Conservation (phyloP, 2,113 vertebrate species). For the Myotis davidii region DNA sequence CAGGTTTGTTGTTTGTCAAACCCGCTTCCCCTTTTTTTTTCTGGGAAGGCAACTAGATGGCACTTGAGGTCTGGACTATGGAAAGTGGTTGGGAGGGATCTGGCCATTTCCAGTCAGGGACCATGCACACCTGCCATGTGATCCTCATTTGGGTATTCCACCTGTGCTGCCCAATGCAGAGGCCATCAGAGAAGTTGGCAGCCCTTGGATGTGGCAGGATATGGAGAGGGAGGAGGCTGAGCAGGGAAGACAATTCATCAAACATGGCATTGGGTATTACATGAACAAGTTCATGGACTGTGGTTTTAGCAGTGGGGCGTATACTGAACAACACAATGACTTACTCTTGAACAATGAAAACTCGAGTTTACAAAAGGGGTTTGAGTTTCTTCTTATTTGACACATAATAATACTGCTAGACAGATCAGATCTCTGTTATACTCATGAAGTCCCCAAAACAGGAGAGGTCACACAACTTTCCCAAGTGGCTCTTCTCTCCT, state of each 20-base stretch:
- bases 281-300: background rate
- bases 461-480: background rate
- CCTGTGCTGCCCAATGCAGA: background rate
- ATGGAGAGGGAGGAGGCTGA: background rate
- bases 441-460: background rate
- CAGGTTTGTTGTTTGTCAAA: background rate
- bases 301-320: background rate
- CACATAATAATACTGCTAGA: background rate
- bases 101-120: background rate
- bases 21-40: background rate
- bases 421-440: background rate
- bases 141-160: background rate
- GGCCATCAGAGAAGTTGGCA: background rate
- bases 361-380: background rate
- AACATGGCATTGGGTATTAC: background rate
- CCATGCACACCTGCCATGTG: background rate
- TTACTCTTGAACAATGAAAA: background rate
- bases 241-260: background rate
- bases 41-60: background rate
- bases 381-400: background rate
- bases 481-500: background rate
- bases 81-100: background rate
- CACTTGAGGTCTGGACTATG: background rate
- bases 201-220: background rate
- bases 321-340: rapidly evolving